Percentiles rank a stretch among this genome's conserved stretches.
Conservation (phyloP, 2,888 invertebrate species). For the Helleia helle region DNA sequence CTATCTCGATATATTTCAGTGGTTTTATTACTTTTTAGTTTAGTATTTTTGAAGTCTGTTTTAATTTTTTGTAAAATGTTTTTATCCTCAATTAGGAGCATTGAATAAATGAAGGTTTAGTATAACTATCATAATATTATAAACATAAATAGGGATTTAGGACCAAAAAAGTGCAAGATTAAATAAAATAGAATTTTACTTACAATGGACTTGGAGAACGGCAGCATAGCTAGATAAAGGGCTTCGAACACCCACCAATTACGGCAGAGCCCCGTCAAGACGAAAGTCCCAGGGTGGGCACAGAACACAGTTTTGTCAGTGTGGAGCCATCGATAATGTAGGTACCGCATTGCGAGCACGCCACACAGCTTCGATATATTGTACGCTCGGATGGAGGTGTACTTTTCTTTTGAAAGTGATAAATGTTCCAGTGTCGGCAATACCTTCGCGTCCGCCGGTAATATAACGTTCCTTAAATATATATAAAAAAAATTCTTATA, state of each 20-base stretch:
- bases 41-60: no score
- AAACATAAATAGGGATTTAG: no score
- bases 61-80: no score
- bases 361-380: conserved; percentile 93
- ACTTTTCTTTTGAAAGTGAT: conserved; percentile 80
- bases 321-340: conserved; percentile 80
- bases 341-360: conserved; percentile 74
- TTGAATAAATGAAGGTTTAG: no score
- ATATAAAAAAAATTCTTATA: no score
- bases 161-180: no score
- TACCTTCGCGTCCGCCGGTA: conserved; percentile 34
- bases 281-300: conserved; percentile 93
- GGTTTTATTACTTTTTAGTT: no score
- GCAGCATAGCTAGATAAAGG: conserved; percentile 83
- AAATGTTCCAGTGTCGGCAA: conserved; percentile 72
- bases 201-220: conserved; percentile 94
- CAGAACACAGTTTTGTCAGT: conserved; percentile 83
- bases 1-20: no score
- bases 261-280: conserved; percentile 82
- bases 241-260: conserved; percentile 90
- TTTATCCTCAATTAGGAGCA: no score
- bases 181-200: no score
- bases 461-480: conserved; percentile 43
- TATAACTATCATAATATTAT: no score
- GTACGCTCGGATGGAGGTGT: conserved; percentile 88